Evolutionary conservation across 2,797 vertebrate species (phyloP).

Genomic region (Vultur gryphus): DNA sequence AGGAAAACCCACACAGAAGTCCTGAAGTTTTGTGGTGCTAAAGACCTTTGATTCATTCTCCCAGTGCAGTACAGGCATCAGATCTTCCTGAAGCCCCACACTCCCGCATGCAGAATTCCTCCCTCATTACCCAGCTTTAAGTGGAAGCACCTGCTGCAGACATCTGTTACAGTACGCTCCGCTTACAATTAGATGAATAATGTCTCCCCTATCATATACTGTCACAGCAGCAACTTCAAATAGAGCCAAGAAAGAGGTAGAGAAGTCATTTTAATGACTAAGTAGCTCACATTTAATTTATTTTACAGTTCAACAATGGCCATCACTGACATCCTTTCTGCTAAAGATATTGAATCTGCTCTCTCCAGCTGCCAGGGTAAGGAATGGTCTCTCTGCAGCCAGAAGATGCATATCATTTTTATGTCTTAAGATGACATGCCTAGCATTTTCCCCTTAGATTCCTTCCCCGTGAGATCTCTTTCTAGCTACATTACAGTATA

Average conservation of each 20-base stretch:
- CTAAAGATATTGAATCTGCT: slow-evolving; percentile 52
- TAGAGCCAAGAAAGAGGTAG: background rate
- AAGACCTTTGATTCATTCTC: background rate
- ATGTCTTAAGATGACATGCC: slow-evolving; percentile 44
- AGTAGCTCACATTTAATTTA: slow-evolving; percentile 37
- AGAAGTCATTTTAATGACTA: slow-evolving; percentile 17
- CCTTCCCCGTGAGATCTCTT: slow-evolving; percentile 39
- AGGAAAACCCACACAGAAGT: background rate
- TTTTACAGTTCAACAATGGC: slow-evolving; percentile 49
- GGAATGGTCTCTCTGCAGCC: slow-evolving; percentile 10
- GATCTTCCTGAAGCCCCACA: background rate
- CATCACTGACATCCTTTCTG: slow-evolving; percentile 50
- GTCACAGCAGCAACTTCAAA: slow-evolving; percentile 14
- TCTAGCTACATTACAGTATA: background rate
- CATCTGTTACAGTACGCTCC: slow-evolving; percentile 2
- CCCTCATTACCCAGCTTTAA: slow-evolving; percentile 1
- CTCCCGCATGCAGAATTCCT: background rate
- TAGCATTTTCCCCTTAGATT: slow-evolving; percentile 38
- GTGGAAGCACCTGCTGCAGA: slow-evolving; percentile 62
- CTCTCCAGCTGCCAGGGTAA: slow-evolving; percentile 61
- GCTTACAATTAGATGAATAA: slow-evolving; percentile 3
- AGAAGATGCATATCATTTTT: slow-evolving; percentile 55
- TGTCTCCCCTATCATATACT: background rate
- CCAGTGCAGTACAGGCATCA: background rate
- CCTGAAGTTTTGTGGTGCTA: background rate